These are phyloP conservation scores for Plecotus auritus DNA, from an alignment of 2,113 vertebrate genomes.

Conservation along the genomic window DNA sequence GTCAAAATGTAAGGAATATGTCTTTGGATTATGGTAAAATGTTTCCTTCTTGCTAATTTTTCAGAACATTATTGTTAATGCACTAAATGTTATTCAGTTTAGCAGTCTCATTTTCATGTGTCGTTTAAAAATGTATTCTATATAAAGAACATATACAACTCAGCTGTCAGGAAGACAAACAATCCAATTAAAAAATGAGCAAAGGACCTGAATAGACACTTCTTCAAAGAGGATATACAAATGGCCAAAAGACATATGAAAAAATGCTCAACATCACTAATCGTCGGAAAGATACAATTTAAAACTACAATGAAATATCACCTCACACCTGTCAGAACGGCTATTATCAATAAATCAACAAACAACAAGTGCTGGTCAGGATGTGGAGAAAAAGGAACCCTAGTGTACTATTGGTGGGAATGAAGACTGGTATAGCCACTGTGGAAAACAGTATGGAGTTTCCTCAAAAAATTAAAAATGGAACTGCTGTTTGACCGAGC, in stretches of 20 bases:
- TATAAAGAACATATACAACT: background rate
- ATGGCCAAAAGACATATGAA: background rate
- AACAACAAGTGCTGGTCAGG: background rate
- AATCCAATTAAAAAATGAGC: background rate
- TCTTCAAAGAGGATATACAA: background rate
- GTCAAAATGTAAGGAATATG: background rate
- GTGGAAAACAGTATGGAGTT: background rate
- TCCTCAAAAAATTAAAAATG: background rate
- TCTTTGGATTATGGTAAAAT: background rate
- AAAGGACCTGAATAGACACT: background rate
- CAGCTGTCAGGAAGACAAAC: background rate
- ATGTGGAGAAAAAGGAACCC: background rate
- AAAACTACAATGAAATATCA: background rate
- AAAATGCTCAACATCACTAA: background rate
- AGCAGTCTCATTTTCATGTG: background rate
- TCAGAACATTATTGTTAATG: background rate
- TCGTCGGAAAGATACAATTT: background rate
- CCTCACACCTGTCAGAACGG: background rate
- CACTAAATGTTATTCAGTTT: background rate
- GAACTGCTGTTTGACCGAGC: background rate
- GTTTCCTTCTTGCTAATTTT: background rate
- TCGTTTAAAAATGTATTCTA: background rate
- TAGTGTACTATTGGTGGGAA: background rate
- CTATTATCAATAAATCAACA: background rate
- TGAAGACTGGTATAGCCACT: background rate